Conservation (phyloP, 1,140 invertebrate genomes). For the Galleria mellonella region DNA sequence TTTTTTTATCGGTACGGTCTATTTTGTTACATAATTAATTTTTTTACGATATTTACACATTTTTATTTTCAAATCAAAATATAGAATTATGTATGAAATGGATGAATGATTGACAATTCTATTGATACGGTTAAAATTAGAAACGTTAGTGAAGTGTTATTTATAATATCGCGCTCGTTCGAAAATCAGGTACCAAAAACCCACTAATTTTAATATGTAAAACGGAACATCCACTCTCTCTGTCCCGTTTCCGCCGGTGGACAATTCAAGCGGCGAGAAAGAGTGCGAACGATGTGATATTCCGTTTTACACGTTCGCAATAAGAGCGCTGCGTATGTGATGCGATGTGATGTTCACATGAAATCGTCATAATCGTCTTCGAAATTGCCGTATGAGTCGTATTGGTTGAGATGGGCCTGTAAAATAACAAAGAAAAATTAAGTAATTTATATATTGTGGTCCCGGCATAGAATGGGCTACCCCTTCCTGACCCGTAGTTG, state of each 20-base stretch:
- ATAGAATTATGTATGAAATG: too few species aligned
- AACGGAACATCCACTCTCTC: too few species aligned
- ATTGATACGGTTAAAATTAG: background rate
- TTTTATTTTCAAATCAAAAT: too few species aligned
- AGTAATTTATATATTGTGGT: too few species aligned
- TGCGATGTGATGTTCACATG: constrained; percentile 34
- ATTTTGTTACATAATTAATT: background rate
- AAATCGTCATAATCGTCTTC: constrained; percentile 61
- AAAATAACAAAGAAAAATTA: constrained; percentile 15
- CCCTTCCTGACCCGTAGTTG: too few species aligned
- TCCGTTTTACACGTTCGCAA: background rate
- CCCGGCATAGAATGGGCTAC: too few species aligned
- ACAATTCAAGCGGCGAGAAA: too few species aligned
- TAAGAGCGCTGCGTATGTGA: background rate
- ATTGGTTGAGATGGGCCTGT: constrained; percentile 61
- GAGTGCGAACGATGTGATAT: too few species aligned
- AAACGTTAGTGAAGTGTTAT: background rate
- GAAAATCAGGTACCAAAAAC: too few species aligned
- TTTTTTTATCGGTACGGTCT: background rate
- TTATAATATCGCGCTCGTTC: background rate
- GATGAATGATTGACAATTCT: too few species aligned
- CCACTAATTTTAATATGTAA: too few species aligned
- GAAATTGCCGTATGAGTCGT: constrained; percentile 52
- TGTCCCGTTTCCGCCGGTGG: too few species aligned
- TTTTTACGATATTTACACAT: background rate